phyloP scores from a whole-genome alignment of 2,888 invertebrate species.

The Drosophila conformis region DNA sequence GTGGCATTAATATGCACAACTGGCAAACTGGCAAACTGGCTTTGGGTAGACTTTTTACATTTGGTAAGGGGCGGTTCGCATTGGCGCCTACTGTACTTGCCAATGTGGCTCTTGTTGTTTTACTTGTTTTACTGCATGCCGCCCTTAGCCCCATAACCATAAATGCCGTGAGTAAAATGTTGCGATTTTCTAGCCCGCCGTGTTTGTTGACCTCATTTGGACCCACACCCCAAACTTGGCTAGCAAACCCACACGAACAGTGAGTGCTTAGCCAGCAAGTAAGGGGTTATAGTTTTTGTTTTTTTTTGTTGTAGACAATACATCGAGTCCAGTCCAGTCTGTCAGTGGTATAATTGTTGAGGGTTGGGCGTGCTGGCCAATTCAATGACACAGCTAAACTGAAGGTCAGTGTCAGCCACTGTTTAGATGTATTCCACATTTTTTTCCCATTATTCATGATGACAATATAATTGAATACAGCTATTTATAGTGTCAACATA shows the following conservation, averaged over 20 bases:
- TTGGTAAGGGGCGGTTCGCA: slow-evolving; percentile 25
- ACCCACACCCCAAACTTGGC: slow-evolving; percentile 43
- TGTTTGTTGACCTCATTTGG: slow-evolving; percentile 64
- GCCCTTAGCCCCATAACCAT: slow-evolving; percentile 30
- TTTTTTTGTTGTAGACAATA: slow-evolving; percentile 17
- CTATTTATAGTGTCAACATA: neutral
- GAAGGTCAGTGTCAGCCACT: slow-evolving; percentile 48
- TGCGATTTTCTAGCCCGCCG: slow-evolving; percentile 45
- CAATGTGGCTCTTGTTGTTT: neutral
- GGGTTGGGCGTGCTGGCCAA: slow-evolving; percentile 29
- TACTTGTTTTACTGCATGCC: neutral
- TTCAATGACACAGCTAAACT: slow-evolving; percentile 57
- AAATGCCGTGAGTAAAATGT: slow-evolving; percentile 15
- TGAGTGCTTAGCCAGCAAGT: neutral
- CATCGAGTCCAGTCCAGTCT: slow-evolving; percentile 4
- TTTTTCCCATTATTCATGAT: neutral
- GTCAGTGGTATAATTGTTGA: slow-evolving; percentile 1
- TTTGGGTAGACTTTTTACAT: slow-evolving; percentile 6
- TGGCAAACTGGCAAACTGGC: slow-evolving; percentile 49
- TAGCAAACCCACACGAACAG: neutral
- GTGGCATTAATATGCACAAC: slow-evolving; percentile 72
- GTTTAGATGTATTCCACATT: neutral
- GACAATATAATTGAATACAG: neutral
- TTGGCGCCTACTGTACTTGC: slow-evolving; percentile 72
- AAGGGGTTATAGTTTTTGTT: neutral